Base-by-base conservation (phyloP, 64 coral and sea anemone genomes). In the Dendrophyllia cribrosa region DNA sequence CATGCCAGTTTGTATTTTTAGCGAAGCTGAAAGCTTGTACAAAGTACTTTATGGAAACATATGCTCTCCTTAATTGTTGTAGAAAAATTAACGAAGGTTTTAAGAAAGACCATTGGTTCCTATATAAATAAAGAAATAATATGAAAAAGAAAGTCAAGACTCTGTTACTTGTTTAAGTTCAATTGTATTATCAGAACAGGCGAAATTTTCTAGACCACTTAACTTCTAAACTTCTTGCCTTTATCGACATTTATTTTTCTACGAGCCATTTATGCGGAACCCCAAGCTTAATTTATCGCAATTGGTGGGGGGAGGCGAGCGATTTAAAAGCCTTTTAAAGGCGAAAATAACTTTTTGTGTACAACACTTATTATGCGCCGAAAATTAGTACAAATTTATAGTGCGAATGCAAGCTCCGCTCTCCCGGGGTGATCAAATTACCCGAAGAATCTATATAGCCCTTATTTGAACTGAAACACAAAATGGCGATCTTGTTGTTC, bases 1-100 rank as follows among this genome's bases (percentile, higher is more conserved):
- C 0, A 84, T 49, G 1, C 61, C 17, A 68, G 62, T 84, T 67
- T 23, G 62, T 66, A 49, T 84, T 84, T 45, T 67, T 51, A 45
- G 60, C 7, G 16, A 65, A 48, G 44, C 34, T 34, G 44, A 51
- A 59, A 84, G 62, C 19, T 23, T 68, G 80, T 84, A 77, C 75
- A 77, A 77, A 77, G 75, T 77, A 84, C 61, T 46, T 84, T 61
- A 9, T 56, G n/a, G 46, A n/a, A 84, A 84, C 62, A 84, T 84
- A 84, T 84, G 80, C 47, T 67, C 62, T 11, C 43, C 13, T 65
- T 51, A 68, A 84, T 84, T 84, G 80, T 52, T 84, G 58, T 84
- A 65, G 19, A 52, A 65, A 83, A 84, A 84, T 20, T 48, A 66
- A 50, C 16, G 43, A 68, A 50, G 62, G 80, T 67, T 16, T 82